Evolutionary conservation across 1,140 invertebrate species (phyloP).

Genomic region (Euglossa dilemma): DNA sequence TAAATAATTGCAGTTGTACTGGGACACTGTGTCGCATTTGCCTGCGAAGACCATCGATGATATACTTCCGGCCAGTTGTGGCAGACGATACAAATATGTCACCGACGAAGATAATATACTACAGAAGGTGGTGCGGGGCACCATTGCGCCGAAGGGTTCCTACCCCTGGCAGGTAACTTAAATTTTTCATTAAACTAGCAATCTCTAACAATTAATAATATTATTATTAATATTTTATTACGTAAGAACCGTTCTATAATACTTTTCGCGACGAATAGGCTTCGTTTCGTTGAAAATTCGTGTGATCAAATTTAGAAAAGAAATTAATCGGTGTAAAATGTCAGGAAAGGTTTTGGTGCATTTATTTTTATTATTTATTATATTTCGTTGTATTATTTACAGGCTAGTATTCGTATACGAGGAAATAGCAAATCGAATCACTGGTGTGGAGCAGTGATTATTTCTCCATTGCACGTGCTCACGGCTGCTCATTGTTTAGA

Average conservation of each 20-base stretch:
- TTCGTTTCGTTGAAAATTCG: too few relatives aligned
- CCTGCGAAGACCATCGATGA: constrained; percentile 73
- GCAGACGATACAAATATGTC: constrained; percentile 81
- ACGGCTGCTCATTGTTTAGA: constrained; percentile 92
- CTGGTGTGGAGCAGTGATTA: constrained; percentile 90
- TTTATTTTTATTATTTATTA: not conserved
- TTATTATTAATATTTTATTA: too few relatives aligned
- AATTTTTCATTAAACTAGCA: too few relatives aligned
- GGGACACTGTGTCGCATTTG: constrained; percentile 34
- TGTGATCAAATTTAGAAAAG: too few relatives aligned
- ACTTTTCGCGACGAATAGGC: too few relatives aligned
- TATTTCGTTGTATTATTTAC: constrained; percentile 46
- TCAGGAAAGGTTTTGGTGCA: too few relatives aligned
- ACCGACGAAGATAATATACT: constrained; percentile 79
- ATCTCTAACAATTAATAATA: too few relatives aligned
- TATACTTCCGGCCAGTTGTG: constrained; percentile 81
- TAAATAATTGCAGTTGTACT: constrained; percentile 48
- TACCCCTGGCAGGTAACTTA: constrained; percentile 90
- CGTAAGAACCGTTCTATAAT: too few relatives aligned
- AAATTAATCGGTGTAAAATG: too few relatives aligned
- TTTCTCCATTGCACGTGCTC: constrained; percentile 87
- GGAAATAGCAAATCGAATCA: constrained; percentile 84
- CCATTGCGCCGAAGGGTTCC: constrained; percentile 84
- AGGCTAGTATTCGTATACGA: constrained; percentile 87
- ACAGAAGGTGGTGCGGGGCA: constrained; percentile 83